These are phyloP conservation scores for Lampris incognitus DNA, from an alignment of 2,113 vertebrate genomes.

Conservation along the genomic window DNA sequence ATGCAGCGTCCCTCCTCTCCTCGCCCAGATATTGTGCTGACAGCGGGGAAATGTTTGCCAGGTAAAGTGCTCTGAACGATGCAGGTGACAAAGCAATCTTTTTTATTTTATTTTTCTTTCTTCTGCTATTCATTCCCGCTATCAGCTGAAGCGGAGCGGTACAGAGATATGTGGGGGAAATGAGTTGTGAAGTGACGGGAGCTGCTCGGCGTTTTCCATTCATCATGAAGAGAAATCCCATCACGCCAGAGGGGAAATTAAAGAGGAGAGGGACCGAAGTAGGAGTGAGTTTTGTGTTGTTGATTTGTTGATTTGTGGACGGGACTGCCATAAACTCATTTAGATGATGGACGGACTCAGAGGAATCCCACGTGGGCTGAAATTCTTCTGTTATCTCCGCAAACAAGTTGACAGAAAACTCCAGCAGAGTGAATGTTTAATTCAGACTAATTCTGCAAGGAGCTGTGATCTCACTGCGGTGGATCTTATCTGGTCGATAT, in stretches of 20 bases:
- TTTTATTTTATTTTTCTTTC: slow-evolving; percentile 70
- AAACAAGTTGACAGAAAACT: slow-evolving; percentile 21
- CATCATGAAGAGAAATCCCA: slow-evolving; percentile 54
- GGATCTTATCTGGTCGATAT: background rate
- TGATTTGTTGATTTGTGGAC: slow-evolving; percentile 40
- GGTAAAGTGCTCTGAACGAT: slow-evolving; percentile 64
- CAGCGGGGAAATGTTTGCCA: slow-evolving; percentile 67
- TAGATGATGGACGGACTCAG: slow-evolving; percentile 6
- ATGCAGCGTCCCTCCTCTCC: slow-evolving; percentile 55
- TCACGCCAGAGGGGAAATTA: slow-evolving; percentile 13
- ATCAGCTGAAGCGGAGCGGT: slow-evolving; percentile 47
- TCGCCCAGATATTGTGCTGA: slow-evolving; percentile 64
- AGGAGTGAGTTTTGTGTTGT: slow-evolving; percentile 32
- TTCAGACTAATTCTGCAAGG: slow-evolving; percentile 6
- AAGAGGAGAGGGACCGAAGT: slow-evolving; percentile 24
- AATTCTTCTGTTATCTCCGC: slow-evolving; percentile 2
- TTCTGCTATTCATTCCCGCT: slow-evolving; percentile 67
- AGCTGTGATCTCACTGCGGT: background rate
- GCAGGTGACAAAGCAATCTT: slow-evolving; percentile 75
- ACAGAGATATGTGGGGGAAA: slow-evolving; percentile 64
- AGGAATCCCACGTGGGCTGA: slow-evolving; percentile 40
- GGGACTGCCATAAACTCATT: slow-evolving; percentile 12
- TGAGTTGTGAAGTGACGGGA: slow-evolving; percentile 54
- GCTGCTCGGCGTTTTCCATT: slow-evolving; percentile 57
- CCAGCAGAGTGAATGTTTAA: slow-evolving; percentile 3